Evolutionary conservation across 2,888 invertebrate species (phyloP).

Genomic region (Urechis unicinctus): DNA sequence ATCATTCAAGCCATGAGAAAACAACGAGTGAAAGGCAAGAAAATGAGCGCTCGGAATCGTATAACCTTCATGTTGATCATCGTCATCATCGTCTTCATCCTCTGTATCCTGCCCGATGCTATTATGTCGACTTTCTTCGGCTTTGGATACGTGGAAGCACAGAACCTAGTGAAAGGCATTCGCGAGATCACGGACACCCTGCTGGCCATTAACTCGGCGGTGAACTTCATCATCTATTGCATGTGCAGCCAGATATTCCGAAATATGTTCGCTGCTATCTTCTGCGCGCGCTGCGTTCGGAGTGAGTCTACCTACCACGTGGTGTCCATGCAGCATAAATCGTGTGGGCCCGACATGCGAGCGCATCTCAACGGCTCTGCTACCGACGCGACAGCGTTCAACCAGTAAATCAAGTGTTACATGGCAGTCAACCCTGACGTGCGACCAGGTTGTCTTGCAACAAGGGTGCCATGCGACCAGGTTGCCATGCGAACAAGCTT

Average conservation of each 20-base stretch:
- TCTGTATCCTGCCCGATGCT: slow-evolving; percentile 24
- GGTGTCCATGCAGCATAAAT: too few species aligned
- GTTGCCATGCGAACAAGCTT: too few species aligned
- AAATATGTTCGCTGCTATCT: slow-evolving; percentile 16
- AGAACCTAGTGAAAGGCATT: slow-evolving; percentile 21
- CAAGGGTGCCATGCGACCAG: too few species aligned
- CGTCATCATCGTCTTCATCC: slow-evolving; percentile 22
- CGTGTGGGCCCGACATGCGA: too few species aligned
- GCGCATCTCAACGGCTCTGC: too few species aligned
- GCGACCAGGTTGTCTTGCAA: too few species aligned
- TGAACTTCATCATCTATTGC: slow-evolving; percentile 27
- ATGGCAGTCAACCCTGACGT: too few species aligned
- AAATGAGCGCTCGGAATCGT: slow-evolving; percentile 19
- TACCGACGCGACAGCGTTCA: too few species aligned
- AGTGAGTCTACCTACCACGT: too few species aligned
- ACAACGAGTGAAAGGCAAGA: slow-evolving; percentile 28
- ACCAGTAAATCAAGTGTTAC: too few species aligned
- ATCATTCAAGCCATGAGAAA: slow-evolving; percentile 41
- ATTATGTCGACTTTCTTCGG: slow-evolving; percentile 23
- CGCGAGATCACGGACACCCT: slow-evolving; percentile 26
- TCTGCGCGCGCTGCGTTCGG: slow-evolving; percentile 9
- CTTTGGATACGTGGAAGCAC: slow-evolving; percentile 23
- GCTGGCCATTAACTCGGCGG: slow-evolving; percentile 24
- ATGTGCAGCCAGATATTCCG: slow-evolving; percentile 22
- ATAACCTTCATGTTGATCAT: slow-evolving; percentile 25